Percentiles rank a stretch among this genome's conserved stretches.
Conservation (phyloP, 2,888 invertebrate genomes). For the Oscheius onirici region DNA sequence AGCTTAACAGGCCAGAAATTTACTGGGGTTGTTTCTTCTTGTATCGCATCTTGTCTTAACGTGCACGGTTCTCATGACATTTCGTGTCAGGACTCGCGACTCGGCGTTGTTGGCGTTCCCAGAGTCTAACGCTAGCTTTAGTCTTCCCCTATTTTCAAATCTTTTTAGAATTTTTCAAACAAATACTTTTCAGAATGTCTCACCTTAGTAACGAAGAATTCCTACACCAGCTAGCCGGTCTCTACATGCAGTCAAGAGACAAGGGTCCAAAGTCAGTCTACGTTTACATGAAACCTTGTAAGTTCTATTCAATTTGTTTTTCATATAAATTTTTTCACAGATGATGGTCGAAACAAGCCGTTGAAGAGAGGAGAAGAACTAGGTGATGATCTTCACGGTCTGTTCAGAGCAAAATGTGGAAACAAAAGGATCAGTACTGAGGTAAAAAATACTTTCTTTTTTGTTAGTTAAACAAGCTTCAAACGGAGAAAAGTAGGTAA, state of each 20-base stretch:
- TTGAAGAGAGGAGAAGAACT: conserved; percentile 52
- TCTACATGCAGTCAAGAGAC: conserved; percentile 84
- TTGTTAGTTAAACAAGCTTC: conserved; percentile 5
- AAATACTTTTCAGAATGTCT: conserved; percentile 24
- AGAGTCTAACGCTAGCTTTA: background rate
- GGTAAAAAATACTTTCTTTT: conserved; percentile 38
- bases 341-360: conserved; percentile 74
- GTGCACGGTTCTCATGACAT: background rate
- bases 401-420: conserved; percentile 84
- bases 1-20: too few species aligned
- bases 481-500: background rate
- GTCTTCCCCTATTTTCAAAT: background rate
- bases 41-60: background rate
- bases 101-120: background rate
- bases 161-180: background rate
- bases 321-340: conserved; percentile 34
- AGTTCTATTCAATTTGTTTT: conserved; percentile 74
- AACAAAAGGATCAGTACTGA: conserved; percentile 79
- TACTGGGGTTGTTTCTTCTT: too few species aligned
- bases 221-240: conserved; percentile 79
- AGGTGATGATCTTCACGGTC: conserved; percentile 79
- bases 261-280: conserved; percentile 75
- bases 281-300: conserved; percentile 93
- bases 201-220: conserved; percentile 82
- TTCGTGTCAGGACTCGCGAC: background rate